A percentile compares a stretch with the other conserved stretches of the same genome.
Conservation (phyloP, 2,888 invertebrate genomes). For the Tachina fera region DNA sequence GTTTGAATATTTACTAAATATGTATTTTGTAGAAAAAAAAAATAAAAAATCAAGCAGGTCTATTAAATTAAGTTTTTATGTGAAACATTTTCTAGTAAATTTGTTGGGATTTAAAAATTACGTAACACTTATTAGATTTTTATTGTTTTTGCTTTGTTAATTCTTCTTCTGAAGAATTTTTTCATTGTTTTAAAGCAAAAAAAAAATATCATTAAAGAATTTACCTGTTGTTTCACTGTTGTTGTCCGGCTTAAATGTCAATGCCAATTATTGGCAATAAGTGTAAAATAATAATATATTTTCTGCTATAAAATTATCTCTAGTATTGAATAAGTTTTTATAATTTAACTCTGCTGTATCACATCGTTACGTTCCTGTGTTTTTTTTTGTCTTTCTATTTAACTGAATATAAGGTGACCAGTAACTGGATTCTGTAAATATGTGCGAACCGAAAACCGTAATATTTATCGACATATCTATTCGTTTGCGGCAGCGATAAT, state of each 20-base stretch:
- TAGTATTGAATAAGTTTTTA: constrained; percentile 24
- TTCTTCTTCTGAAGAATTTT: not conserved
- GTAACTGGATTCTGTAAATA: no score
- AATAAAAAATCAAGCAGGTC: not conserved
- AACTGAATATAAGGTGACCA: not conserved
- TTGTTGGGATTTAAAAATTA: not conserved
- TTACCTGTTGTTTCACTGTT: constrained; percentile 48
- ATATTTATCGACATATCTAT: no score
- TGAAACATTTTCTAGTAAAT: no score
- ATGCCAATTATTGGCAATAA: constrained; percentile 51
- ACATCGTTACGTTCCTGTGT: not conserved
- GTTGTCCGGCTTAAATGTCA: constrained; percentile 56
- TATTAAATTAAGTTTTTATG: not conserved
- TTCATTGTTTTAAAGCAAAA: not conserved
- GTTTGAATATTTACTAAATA: constrained; percentile 18
- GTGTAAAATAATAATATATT: constrained; percentile 29
- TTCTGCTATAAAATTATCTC: constrained; percentile 18
- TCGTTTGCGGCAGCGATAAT: no score
- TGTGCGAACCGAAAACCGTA: no score
- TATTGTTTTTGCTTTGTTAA: not conserved
- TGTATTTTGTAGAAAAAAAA: not conserved
- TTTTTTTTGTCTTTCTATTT: not conserved
- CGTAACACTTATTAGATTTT: not conserved
- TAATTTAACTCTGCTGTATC: not conserved
- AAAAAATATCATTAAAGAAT: not conserved